These are phyloP conservation scores for Passer domesticus DNA, from an alignment of 2,113 vertebrate species.

Conservation along the genomic window DNA sequence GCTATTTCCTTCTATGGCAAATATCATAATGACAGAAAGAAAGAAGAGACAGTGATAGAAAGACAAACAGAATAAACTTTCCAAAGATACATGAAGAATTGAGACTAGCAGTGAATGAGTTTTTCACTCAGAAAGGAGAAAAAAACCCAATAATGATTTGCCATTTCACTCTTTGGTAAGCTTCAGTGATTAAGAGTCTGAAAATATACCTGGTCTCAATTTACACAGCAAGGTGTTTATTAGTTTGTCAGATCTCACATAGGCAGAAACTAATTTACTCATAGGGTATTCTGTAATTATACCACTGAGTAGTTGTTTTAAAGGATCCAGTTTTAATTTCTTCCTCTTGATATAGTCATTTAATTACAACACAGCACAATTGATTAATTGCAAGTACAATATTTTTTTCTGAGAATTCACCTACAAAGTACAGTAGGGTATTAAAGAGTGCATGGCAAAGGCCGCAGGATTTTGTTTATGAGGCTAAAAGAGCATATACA, in stretches of 20 bases:
- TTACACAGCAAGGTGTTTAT: conserved; percentile 66
- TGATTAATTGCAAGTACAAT: conserved; percentile 47
- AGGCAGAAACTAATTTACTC: conserved; percentile 54
- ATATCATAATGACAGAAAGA: neutral
- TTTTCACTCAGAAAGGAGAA: neutral
- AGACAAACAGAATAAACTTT: neutral
- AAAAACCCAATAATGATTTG: neutral
- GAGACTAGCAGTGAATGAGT: neutral
- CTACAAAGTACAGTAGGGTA: neutral
- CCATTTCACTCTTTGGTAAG: conserved; percentile 16
- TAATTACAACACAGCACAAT: conserved; percentile 22
- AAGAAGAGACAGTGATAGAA: neutral
- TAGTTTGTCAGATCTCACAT: conserved; percentile 61
- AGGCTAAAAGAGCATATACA: neutral
- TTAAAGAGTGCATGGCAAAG: neutral
- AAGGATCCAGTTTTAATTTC: conserved; percentile 43
- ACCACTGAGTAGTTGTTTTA: conserved; percentile 28
- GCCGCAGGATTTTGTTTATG: neutral
- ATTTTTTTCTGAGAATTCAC: conserved; percentile 24
- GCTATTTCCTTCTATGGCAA: neutral
- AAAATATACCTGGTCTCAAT: conserved; percentile 53
- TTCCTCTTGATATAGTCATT: conserved; percentile 49
- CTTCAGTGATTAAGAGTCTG: conserved; percentile 50
- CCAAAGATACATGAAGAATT: neutral
- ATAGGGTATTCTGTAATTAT: conserved; percentile 52